Percentiles rank a stretch among this genome's conserved stretches.
Evolutionary conservation across 1,140 invertebrate genomes (phyloP).

Genomic region (Drosophila bocqueti): DNA sequence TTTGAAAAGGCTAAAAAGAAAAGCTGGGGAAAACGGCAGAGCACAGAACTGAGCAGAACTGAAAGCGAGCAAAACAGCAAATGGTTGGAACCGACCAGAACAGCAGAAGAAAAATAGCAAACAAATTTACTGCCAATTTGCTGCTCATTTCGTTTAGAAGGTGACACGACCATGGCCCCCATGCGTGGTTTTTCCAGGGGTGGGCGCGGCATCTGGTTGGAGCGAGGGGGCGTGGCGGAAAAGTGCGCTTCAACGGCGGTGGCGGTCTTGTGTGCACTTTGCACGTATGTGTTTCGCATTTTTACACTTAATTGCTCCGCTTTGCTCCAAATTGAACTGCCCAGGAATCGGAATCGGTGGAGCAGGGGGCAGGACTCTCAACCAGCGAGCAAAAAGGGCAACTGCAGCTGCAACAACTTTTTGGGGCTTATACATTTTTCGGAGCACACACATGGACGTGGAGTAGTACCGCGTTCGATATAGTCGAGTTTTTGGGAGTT

Average conservation of each 20-base stretch:
- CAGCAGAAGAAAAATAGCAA: conserved; percentile 76
- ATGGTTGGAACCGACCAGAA: conserved; percentile 38
- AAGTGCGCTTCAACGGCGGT: conserved; percentile 34
- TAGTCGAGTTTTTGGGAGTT: conserved; percentile 72
- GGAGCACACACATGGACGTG: conserved; percentile 34
- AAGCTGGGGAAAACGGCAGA: conserved; percentile 24
- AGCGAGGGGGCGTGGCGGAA: conserved; percentile 27
- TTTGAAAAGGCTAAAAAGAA: conserved; percentile 50
- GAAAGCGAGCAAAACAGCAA: conserved; percentile 52
- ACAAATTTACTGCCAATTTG: conserved; percentile 83
- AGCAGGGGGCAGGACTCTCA: conserved; percentile 18
- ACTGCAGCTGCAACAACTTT: conserved; percentile 72
- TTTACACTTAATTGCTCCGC: conserved; percentile 81
- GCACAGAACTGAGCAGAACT: conserved; percentile 10
- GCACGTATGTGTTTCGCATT: conserved; percentile 81
- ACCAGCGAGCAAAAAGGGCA: conserved; percentile 63
- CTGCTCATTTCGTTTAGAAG: conserved; percentile 82
- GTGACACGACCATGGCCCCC: conserved; percentile 72
- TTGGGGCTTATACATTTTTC: conserved; percentile 72
- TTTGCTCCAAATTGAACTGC: conserved; percentile 76
- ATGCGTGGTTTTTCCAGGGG: conserved; percentile 52
- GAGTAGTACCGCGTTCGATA: conserved; percentile 43
- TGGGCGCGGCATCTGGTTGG: neutral
- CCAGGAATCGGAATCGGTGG: conserved; percentile 19
- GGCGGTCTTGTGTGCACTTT: conserved; percentile 66